Evolutionary conservation across 2,113 vertebrate genomes (phyloP).

Genomic region (Balaeniceps rex): DNA sequence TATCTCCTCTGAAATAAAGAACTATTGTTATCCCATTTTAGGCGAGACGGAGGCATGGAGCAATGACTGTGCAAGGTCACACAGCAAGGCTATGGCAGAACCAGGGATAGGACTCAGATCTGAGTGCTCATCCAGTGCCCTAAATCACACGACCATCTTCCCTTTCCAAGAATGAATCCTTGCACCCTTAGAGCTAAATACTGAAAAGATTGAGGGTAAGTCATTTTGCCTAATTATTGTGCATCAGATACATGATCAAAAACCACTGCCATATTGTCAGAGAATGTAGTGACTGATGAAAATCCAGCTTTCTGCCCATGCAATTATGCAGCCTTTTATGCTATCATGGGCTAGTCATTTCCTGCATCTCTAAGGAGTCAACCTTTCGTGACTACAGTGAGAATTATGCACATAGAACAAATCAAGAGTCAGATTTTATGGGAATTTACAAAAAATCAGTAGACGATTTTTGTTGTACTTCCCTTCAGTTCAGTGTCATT

Average conservation of each 20-base stretch:
- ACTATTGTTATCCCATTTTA: constrained; percentile 62
- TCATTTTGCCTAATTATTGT: constrained; percentile 45
- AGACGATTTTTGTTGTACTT: background rate
- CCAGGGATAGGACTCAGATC: constrained; percentile 55
- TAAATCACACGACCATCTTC: constrained; percentile 58
- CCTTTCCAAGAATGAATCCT: constrained; percentile 55
- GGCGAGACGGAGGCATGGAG: constrained; percentile 49
- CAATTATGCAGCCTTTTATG: background rate
- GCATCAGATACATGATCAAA: background rate
- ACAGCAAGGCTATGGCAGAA: constrained; percentile 56
- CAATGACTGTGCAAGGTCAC: constrained; percentile 60
- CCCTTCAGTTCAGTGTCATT: background rate
- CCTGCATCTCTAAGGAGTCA: constrained; percentile 17
- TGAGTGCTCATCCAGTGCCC: constrained; percentile 63
- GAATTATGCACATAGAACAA: background rate
- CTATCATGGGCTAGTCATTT: background rate
- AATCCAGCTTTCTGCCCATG: background rate
- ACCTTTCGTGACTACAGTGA: background rate
- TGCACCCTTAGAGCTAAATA: constrained; percentile 50
- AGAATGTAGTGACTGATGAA: background rate
- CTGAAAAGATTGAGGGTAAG: constrained; percentile 50
- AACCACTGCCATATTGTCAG: background rate
- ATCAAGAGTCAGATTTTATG: background rate
- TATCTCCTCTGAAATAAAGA: constrained; percentile 59
- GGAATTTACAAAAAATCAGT: background rate